These are phyloP conservation scores for Panagrolaimus sp. DNA, from an alignment of 1,140 invertebrate species.

Conservation along the genomic window DNA sequence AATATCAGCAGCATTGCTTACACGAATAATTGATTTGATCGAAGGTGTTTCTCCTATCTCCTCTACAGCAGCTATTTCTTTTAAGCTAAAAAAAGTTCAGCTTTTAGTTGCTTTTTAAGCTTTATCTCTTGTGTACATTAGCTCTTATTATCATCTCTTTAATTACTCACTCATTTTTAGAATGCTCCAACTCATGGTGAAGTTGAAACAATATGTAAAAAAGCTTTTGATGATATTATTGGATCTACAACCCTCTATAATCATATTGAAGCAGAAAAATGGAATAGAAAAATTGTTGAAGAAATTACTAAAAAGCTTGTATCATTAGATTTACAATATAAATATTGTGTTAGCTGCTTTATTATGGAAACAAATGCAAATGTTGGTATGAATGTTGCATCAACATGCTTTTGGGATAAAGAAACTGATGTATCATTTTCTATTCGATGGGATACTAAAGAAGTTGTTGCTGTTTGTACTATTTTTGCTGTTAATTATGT, in stretches of 20 bases:
- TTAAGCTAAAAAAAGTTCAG: no score
- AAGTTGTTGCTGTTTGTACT: constrained; percentile 35
- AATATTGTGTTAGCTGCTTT: constrained; percentile 30
- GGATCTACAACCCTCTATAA: constrained; percentile 26
- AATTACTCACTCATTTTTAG: background rate
- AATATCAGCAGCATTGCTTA: no score
- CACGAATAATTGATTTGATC: no score
- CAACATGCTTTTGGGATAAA: constrained; percentile 41
- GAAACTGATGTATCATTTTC: constrained; percentile 30
- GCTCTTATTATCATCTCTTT: no score
- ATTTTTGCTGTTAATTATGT: constrained; percentile 35
- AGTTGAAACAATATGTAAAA: constrained; percentile 32
- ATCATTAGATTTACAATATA: constrained; percentile 26
- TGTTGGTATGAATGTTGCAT: constrained; percentile 38
- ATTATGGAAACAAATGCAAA: constrained; percentile 45
- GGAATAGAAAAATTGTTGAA: constrained; percentile 29
- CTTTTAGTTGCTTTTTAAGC: no score
- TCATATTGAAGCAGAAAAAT: constrained; percentile 31
- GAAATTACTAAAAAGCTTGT: constrained; percentile 27
- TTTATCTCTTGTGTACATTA: no score
- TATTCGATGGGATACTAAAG: constrained; percentile 25
- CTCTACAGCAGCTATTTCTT: no score
- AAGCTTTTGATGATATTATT: constrained; percentile 33
- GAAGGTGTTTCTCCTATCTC: no score
- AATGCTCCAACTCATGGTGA: constrained; percentile 28